Conservation (phyloP, 2,113 vertebrate species). For the Bucco capensis region DNA sequence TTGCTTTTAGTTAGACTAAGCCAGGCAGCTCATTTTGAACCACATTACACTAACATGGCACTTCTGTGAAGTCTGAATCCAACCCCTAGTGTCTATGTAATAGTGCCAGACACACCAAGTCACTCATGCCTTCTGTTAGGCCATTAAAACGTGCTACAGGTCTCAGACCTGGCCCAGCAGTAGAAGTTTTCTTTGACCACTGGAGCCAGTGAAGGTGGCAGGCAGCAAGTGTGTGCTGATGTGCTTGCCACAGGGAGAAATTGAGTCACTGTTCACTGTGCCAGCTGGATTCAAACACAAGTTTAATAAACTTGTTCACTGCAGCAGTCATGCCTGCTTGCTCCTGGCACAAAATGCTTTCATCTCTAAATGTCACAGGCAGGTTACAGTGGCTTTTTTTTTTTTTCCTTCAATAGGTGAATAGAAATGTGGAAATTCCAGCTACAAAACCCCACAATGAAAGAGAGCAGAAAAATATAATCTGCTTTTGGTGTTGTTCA, state of each 20-base stretch:
- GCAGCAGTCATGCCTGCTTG: background rate
- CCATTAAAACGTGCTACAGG: background rate
- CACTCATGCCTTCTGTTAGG: background rate
- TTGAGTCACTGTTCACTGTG: slow-evolving; percentile 45
- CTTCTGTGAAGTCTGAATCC: background rate
- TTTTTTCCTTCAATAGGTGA: background rate
- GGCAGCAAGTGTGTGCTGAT: background rate
- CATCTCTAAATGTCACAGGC: slow-evolving; percentile 32
- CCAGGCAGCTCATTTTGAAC: background rate
- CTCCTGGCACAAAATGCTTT: slow-evolving; percentile 19
- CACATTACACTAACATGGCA: background rate
- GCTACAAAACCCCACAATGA: background rate
- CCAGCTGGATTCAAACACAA: slow-evolving; percentile 24
- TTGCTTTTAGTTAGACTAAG: background rate
- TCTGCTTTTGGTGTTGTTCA: background rate
- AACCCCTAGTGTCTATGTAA: background rate
- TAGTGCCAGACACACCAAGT: background rate
- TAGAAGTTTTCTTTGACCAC: background rate
- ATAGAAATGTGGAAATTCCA: slow-evolving; percentile 4
- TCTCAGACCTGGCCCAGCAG: background rate
- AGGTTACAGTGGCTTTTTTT: background rate
- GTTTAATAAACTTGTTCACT: slow-evolving; percentile 17
- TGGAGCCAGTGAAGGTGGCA: background rate
- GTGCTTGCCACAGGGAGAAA: background rate
- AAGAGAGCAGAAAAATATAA: background rate